Evolutionary conservation across 2,113 vertebrate genomes (phyloP), one percentile per base, ranked within the genome.

Genomic region (Sylvilagus bachmani): DNA sequence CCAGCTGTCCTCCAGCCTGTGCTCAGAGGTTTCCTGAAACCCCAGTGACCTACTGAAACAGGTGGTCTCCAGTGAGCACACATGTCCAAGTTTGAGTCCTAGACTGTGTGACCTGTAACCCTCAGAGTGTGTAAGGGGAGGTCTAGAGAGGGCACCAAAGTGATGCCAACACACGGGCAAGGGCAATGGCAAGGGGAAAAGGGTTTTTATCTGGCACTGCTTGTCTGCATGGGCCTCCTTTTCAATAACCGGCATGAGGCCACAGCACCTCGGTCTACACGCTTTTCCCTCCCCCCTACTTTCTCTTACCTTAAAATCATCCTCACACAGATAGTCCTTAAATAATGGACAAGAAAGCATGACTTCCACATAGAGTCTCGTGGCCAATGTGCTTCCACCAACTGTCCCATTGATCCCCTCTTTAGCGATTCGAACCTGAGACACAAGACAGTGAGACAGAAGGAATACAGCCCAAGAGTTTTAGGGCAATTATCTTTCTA

Each of bases 371-470:
- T 99, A 99, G 88, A 99, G 90, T n/a, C 89, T 97, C 22, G 99
- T 98, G 62, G 99, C 99, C 90, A 97, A 31, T 97, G 97, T 98
- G 94, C 99, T 99, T 79, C 99, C 99, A 5, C 99, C 99, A 5
- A 99, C 98, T 31, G 99, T 99, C 67, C 99, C 99, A 27, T 99
- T 99, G 95, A 99, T 99, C 64, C 99, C 99, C 97, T 99, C 99
- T 19, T 98, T 98, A 70, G 99, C 99, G 96, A 99, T 98, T 94
- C 99, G 98, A 86, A 99, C 98, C 99, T 99, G 95, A 87, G 96
- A 97, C 69, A 95, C 66, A 96, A 91, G 74, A 96, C 70, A 27
- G 74, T 38, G 44, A 85, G 33, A 95, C 67, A 87, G 19, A 66
- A 49, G 77, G 49, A 90, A 71, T 24, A 66, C 2, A 66, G 44